Percentiles rank a stretch among this genome's conserved stretches.
Evolutionary conservation across 1,140 invertebrate species (phyloP).

Genomic region (Eupeodes corollae): DNA sequence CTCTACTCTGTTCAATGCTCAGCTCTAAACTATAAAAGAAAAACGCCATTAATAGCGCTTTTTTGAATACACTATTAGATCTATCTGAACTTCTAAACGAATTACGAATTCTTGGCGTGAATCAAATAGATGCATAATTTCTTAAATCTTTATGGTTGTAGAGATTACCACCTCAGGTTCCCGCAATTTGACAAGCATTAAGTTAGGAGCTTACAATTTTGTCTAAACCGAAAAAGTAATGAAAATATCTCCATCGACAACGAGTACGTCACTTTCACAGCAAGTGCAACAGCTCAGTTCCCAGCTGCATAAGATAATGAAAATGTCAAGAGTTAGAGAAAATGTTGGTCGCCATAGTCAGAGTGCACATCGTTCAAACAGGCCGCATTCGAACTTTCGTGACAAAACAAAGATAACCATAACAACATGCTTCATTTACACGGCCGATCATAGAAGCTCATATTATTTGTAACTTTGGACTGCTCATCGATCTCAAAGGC

Average conservation of each 20-base stretch:
- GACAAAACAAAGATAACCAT: neutral
- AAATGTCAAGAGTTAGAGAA: too few species aligned
- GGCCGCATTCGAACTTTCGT: neutral
- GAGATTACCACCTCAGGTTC: constrained; percentile 1
- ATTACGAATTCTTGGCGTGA: constrained; percentile 11
- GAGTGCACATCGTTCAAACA: too few species aligned
- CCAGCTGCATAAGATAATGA: too few species aligned
- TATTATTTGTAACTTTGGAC: neutral
- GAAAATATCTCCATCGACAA: too few species aligned
- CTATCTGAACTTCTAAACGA: constrained; percentile 14
- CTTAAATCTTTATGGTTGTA: constrained; percentile 13
- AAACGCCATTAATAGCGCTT: too few species aligned
- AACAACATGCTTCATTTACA: neutral
- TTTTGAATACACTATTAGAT: too few species aligned
- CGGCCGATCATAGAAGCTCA: neutral
- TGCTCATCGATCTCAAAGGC: too few species aligned
- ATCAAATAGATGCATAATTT: constrained; percentile 4
- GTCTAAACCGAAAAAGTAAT: constrained; percentile 7
- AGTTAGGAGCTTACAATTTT: constrained; percentile 2
- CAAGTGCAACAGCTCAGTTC: too few species aligned
- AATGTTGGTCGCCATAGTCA: too few species aligned
- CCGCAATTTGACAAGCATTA: constrained; percentile 1
- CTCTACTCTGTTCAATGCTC: too few species aligned
- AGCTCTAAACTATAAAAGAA: too few species aligned
- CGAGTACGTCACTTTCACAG: too few species aligned